Evolutionary conservation across 37 sponge, comb jelly and placozoan species (phyloP).

Genomic region (Mnemiopsis leidyi): DNA sequence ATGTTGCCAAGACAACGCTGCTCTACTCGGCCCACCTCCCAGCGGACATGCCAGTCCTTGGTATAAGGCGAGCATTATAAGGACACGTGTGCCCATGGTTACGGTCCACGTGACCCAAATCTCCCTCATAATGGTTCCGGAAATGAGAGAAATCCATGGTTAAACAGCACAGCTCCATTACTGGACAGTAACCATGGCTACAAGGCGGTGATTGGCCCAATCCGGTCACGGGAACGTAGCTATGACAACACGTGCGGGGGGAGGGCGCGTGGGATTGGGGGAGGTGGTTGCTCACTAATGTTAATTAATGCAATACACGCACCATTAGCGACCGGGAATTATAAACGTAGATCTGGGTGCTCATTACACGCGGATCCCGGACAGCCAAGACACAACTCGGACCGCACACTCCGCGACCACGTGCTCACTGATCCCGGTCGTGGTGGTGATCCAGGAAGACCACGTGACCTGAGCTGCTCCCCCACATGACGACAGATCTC

Average conservation of each 20-base stretch:
- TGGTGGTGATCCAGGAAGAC: slow-evolving; percentile 7
- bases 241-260: neutral
- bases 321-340: slow-evolving; percentile 33
- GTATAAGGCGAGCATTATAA: neutral
- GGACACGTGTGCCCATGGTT: neutral
- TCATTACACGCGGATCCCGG: neutral
- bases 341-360: slow-evolving; percentile 23
- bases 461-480: neutral
- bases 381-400: neutral
- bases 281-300: slow-evolving; percentile 25
- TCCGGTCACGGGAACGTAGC: neutral
- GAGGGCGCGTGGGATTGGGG: slow-evolving; percentile 14
- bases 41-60: neutral
- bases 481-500: neutral
- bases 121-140: slow-evolving; percentile 39
- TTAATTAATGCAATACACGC: slow-evolving; percentile 31
- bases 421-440: neutral
- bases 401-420: neutral
- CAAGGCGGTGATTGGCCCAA: neutral
- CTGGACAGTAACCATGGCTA: neutral
- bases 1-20: neutral
- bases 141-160: slow-evolving; percentile 21
- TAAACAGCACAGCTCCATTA: neutral
- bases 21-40: neutral
- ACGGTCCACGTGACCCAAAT: slow-evolving; percentile 30